phyloP scores from a whole-genome alignment of 2,797 vertebrate species.

The Microctenopoma lineatum region DNA sequence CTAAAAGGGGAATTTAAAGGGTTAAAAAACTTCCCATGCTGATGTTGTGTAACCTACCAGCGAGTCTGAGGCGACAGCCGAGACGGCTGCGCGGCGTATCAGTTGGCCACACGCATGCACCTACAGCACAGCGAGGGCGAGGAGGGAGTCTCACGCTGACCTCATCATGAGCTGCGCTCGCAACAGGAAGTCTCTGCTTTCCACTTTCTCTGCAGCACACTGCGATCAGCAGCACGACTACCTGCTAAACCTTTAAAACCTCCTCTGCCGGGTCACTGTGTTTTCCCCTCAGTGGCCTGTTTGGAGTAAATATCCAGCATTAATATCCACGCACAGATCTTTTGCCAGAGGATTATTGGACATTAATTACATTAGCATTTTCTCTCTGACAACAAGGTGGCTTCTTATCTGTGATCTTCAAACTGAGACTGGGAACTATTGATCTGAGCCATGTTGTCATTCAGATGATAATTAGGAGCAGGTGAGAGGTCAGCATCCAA shows the following conservation, averaged over 20 bases:
- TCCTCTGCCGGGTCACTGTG: constrained; percentile 19
- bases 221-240: constrained; percentile 10
- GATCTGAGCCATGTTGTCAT: constrained; percentile 95
- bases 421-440: constrained; percentile 94
- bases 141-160: constrained; percentile 48
- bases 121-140: constrained; percentile 31
- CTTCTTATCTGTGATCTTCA: constrained; percentile 92
- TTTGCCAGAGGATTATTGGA: constrained; percentile 74
- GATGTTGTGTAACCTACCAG: constrained; percentile 28
- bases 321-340: constrained; percentile 67
- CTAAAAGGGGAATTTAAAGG: no score
- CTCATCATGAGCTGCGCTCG: constrained; percentile 58
- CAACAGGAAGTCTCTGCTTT: constrained; percentile 53
- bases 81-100: constrained; percentile 36
- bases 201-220: constrained; percentile 23
- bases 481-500: constrained; percentile 91
- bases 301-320: constrained; percentile 70
- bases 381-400: constrained; percentile 84
- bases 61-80: constrained; percentile 23
- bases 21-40: constrained; percentile 4
- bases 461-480: constrained; percentile 95
- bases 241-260: constrained; percentile 13
- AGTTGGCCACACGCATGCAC: constrained; percentile 37
- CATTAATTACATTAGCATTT: constrained; percentile 85
- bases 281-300: constrained; percentile 31